Conservation (phyloP, 2,888 invertebrate species). For the Parasteatoda lunata region DNA sequence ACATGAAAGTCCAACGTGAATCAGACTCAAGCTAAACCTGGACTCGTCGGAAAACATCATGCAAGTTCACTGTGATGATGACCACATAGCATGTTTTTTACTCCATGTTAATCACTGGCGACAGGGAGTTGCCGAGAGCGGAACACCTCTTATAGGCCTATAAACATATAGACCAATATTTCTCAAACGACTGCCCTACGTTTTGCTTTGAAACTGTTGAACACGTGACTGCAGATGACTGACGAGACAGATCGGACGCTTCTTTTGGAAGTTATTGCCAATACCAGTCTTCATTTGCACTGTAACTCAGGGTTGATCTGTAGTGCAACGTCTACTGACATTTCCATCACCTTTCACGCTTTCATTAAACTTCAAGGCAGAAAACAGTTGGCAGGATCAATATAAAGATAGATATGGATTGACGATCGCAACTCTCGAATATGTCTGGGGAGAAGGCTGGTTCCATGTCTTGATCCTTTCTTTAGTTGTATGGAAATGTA, state of each 20-base stretch:
- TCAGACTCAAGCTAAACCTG: slow-evolving; percentile 3
- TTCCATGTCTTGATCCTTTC: too few species aligned
- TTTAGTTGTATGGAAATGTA: too few species aligned
- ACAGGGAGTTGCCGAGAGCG: neutral
- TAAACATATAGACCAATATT: neutral
- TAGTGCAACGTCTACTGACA: neutral
- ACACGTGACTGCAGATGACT: slow-evolving; percentile 2
- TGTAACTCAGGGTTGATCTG: neutral
- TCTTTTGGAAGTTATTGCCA: slow-evolving; percentile 11
- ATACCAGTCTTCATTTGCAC: neutral
- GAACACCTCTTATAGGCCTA: slow-evolving; percentile 14
- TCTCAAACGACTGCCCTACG: slow-evolving; percentile 1
- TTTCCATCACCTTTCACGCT: neutral
- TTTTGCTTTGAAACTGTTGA: slow-evolving; percentile 12
- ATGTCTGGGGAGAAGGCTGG: too few species aligned
- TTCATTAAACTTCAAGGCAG: neutral
- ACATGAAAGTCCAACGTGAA: slow-evolving; percentile 16
- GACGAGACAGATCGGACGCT: slow-evolving; percentile 4
- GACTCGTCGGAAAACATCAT: slow-evolving; percentile 19
- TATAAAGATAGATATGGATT: too few species aligned
- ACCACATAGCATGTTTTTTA: neutral
- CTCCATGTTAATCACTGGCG: slow-evolving; percentile 4
- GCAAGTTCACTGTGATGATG: neutral
- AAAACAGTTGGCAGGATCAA: too few species aligned
- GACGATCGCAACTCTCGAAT: too few species aligned